Conservation (phyloP, 2,797 vertebrate species). For the Pyrrhura leucotis region DNA sequence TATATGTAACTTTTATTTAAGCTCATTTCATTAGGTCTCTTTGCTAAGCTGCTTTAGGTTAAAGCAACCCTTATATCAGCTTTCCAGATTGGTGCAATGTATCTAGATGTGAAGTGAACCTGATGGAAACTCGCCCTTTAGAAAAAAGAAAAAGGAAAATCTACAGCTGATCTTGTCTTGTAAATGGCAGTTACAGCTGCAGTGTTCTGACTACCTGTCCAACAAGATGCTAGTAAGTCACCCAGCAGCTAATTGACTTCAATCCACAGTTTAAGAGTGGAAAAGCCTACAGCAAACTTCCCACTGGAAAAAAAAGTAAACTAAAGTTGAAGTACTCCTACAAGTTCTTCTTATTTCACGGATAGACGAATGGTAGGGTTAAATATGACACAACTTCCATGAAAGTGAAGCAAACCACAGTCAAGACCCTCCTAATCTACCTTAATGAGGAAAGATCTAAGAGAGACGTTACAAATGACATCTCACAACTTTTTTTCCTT, state of each 20-base stretch:
- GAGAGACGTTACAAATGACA: background rate
- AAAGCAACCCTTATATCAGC: background rate
- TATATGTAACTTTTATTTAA: background rate
- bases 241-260: background rate
- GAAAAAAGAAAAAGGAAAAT: background rate
- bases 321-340: background rate
- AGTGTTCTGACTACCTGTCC: background rate
- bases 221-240: background rate
- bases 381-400: background rate
- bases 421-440: background rate
- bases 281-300: background rate
- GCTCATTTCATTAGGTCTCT: background rate
- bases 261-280: background rate
- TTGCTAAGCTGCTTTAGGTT: background rate
- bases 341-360: background rate
- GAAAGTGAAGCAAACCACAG: background rate
- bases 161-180: background rate
- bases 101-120: background rate
- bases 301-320: background rate
- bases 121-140: background rate
- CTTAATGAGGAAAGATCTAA: background rate
- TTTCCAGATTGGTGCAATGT: background rate
- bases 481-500: background rate
- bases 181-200: background rate
- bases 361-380: background rate